Conservation (phyloP, 1,140 invertebrate species). For the Monomorium pharaonis region DNA sequence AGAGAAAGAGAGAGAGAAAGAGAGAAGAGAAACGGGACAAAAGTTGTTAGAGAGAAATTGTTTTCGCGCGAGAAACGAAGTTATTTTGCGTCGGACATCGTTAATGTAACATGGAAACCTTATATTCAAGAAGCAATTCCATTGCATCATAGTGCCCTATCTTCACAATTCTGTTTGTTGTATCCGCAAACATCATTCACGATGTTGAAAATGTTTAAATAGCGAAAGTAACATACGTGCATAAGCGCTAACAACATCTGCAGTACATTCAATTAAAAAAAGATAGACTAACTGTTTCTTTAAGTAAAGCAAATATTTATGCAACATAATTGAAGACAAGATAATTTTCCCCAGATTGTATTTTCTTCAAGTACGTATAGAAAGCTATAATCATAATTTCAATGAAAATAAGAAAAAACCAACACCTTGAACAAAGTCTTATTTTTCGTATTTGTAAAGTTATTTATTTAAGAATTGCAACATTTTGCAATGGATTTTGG, state of each 20-base stretch:
- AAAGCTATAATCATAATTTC: not conserved
- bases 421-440: not conserved
- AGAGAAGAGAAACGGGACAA: not conserved
- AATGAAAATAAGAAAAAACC: not conserved
- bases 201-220: slow-evolving; percentile 37
- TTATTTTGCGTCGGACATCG: slow-evolving; percentile 8
- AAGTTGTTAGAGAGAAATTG: not conserved
- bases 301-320: not conserved
- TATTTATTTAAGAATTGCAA: too few species aligned
- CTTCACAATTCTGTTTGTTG: not conserved
- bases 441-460: not conserved
- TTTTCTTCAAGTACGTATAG: not conserved
- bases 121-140: slow-evolving; percentile 27
- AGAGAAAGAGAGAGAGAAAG: not conserved
- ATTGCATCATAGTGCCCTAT: not conserved
- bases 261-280: not conserved
- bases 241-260: not conserved
- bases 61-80: slow-evolving; percentile 5
- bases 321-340: not conserved
- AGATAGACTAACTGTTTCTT: not conserved
- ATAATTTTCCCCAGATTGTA: not conserved
- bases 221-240: slow-evolving; percentile 9
- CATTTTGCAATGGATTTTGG: too few species aligned
- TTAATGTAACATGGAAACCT: slow-evolving; percentile 12
- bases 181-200: slow-evolving; percentile 9